These are phyloP conservation scores for Drosophila leontia DNA, from an alignment of 1,140 invertebrate species.

Conservation along the genomic window DNA sequence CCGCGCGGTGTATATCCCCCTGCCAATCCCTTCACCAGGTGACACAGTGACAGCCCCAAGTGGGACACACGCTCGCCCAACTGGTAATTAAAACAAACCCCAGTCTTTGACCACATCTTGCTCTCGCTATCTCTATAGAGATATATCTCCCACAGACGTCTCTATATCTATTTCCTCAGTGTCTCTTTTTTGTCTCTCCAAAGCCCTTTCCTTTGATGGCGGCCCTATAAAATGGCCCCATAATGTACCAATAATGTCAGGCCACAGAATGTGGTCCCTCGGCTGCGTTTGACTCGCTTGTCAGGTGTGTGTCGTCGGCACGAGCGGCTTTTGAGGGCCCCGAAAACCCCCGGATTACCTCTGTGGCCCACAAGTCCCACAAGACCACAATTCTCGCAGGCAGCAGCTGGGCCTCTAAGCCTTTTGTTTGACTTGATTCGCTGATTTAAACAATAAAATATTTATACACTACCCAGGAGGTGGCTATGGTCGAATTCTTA, in stretches of 20 bases:
- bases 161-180: slow-evolving; percentile 14
- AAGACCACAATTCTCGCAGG: slow-evolving; percentile 28
- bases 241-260: slow-evolving; percentile 76
- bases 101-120: slow-evolving; percentile 58
- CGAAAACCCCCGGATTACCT: neutral
- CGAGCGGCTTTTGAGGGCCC: slow-evolving; percentile 57
- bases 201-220: slow-evolving; percentile 55
- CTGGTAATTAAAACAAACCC: slow-evolving; percentile 69
- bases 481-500: slow-evolving; percentile 8
- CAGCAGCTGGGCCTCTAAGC: slow-evolving; percentile 48
- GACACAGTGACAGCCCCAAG: slow-evolving; percentile 60
- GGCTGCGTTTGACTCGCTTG: slow-evolving; percentile 45
- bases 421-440: slow-evolving; percentile 31
- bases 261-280: slow-evolving; percentile 51
- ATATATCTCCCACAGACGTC: slow-evolving; percentile 9
- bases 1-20: slow-evolving; percentile 3
- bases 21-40: slow-evolving; percentile 10
- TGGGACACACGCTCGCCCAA: slow-evolving; percentile 53
- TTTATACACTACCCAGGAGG: slow-evolving; percentile 17
- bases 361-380: slow-evolving; percentile 11
- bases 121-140: slow-evolving; percentile 20
- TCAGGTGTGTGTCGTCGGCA: slow-evolving; percentile 73
- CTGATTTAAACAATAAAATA: slow-evolving; percentile 55
- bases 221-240: slow-evolving; percentile 65
- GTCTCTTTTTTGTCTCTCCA: slow-evolving; percentile 13